Percentiles rank a stretch among this genome's conserved stretches.
Conservation (phyloP, 1,140 invertebrate genomes). For the Dendroctonus valens region DNA sequence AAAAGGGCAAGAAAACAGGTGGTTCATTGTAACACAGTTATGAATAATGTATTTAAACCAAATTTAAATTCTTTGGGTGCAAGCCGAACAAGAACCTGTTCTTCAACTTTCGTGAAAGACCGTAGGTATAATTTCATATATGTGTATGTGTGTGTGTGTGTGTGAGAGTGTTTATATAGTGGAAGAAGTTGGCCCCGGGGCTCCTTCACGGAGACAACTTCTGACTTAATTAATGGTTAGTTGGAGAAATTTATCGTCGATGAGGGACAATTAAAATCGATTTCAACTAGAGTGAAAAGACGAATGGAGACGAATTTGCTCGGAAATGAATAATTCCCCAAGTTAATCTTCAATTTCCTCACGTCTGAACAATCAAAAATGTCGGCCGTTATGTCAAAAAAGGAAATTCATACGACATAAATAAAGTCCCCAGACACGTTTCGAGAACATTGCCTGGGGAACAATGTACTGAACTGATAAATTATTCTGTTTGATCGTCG, state of each 20-base stretch:
- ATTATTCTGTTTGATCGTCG: constrained; percentile 33
- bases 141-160: too few relatives aligned
- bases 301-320: too few relatives aligned
- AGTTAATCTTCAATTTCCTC: constrained; percentile 14
- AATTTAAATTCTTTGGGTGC: constrained; percentile 32
- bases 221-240: too few relatives aligned
- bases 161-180: too few relatives aligned
- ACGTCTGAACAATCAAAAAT: constrained; percentile 28
- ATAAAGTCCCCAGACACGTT: constrained; percentile 20
- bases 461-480: constrained; percentile 33
- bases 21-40: constrained; percentile 27
- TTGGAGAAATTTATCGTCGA: too few relatives aligned
- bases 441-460: constrained; percentile 32
- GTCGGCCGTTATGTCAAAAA: constrained; percentile 11
- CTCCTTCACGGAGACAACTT: too few relatives aligned
- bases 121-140: background rate
- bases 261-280: too few relatives aligned
- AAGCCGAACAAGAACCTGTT: constrained; percentile 21
- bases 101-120: constrained; percentile 31
- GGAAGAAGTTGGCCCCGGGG: too few relatives aligned
- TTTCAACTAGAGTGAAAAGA: too few relatives aligned
- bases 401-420: constrained; percentile 32
- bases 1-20: constrained; percentile 31
- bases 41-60: constrained; percentile 34
- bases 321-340: background rate